Conservation (phyloP, 1,140 invertebrate genomes). For the Episyrphus balteatus region DNA sequence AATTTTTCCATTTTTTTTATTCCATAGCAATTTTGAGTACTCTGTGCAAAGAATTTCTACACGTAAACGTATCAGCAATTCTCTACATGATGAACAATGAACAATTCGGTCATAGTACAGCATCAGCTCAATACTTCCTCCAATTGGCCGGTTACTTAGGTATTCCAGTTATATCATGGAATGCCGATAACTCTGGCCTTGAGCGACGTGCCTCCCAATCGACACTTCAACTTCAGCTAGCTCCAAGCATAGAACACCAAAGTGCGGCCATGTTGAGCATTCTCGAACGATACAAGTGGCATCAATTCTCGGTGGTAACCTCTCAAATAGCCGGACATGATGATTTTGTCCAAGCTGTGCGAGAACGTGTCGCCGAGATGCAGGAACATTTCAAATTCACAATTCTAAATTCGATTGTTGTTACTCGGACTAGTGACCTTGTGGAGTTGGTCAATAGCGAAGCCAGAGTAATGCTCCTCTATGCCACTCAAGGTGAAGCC, state of each 20-base stretch:
- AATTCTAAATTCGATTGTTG: conserved; percentile 71
- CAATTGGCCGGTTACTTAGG: conserved; percentile 76
- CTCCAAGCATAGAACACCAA: conserved; percentile 88
- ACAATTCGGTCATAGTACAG: conserved; percentile 72
- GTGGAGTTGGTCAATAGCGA: conserved; percentile 78
- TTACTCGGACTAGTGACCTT: conserved; percentile 54
- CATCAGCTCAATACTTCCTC: conserved; percentile 86
- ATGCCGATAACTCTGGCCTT: conserved; percentile 84
- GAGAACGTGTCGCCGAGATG: conserved; percentile 72
- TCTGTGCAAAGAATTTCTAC: conserved; percentile 78
- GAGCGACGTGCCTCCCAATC: conserved; percentile 69
- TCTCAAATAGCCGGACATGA: conserved; percentile 87
- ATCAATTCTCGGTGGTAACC: conserved; percentile 88
- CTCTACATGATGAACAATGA: conserved; percentile 91
- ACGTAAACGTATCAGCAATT: conserved; percentile 80
- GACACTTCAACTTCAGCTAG: conserved; percentile 77
- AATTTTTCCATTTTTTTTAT: conserved; percentile 12
- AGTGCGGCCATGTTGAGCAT: conserved; percentile 88
- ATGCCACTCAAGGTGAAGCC: conserved; percentile 80
- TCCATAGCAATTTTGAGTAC: conserved; percentile 69
- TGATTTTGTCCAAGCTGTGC: conserved; percentile 85
- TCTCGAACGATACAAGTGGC: conserved; percentile 90
- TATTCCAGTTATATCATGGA: conserved; percentile 88
- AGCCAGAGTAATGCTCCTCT: conserved; percentile 85
- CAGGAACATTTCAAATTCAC: conserved; percentile 82